A percentile compares a stretch with the other conserved stretches of the same genome.
phyloP scores from a whole-genome alignment of 2,797 vertebrate species.

The Uromys caudimaculatus region DNA sequence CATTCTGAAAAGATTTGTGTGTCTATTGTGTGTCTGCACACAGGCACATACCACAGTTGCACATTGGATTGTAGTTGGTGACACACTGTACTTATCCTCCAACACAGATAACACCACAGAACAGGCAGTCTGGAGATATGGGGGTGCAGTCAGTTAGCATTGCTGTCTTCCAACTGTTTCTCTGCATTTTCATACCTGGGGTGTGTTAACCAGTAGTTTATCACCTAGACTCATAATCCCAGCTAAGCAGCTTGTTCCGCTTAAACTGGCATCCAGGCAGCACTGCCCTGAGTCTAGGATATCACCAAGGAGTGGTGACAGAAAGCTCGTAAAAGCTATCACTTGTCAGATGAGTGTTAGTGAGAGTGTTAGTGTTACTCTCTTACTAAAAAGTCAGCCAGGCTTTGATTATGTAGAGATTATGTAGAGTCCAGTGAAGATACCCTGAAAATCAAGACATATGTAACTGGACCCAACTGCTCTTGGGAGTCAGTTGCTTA shows the following conservation, averaged over 20 bases:
- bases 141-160: neutral
- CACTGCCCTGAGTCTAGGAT: neutral
- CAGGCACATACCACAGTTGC: neutral
- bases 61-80: neutral
- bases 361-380: no score
- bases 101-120: neutral
- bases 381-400: neutral
- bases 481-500: neutral
- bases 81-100: neutral
- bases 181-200: neutral
- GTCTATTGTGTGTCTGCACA: neutral
- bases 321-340: neutral
- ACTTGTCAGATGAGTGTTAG: neutral
- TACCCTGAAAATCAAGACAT: constrained; percentile 11
- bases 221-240: neutral
- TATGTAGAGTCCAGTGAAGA: neutral
- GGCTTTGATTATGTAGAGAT: neutral
- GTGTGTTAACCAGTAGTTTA: neutral
- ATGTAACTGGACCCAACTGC: neutral
- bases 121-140: neutral
- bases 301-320: neutral
- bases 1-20: neutral
- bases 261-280: neutral
- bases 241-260: neutral
- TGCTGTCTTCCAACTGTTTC: neutral